Base-by-base conservation (phyloP, 1,140 invertebrate genomes). In the Ridgeia piscesae region DNA sequence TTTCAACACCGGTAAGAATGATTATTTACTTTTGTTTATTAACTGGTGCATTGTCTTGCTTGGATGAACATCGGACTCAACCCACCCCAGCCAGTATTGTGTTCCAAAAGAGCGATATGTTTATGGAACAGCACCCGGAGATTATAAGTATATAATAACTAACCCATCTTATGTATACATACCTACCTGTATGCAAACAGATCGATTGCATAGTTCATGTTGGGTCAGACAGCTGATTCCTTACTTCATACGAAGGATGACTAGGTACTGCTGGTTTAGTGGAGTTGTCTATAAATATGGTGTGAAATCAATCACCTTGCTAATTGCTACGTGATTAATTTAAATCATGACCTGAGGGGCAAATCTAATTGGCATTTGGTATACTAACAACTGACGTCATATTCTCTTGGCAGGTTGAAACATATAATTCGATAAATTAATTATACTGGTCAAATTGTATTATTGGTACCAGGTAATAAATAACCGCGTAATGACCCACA, bases 1-100 rank as follows among this genome's bases (percentile, higher is more conserved):
- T 95, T 98, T 11, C 96, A 97, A 42, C 98, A 98, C 96, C 94
- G 94, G 94, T 95, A 93, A 91, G 33, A 50, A 34, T 77, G 58
- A 31, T 77, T 21, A 77, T 77, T 8, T 77, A 77, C 42, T 35
- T 6, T 91, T 17, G 31, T 4, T 17, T 35, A 27, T 35, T 34
- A 1, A 21, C 0, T 50, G 21, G 8, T 50, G 48, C 48, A 50
- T 50, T 50, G 0, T 50, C n/a, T n/a, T 50, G 21, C 21, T 50
- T 50, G 0, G 8, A 0, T 50, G 6, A 8, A 50, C 48, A 50
- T 50, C 27, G 27, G 27, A 6, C 8, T 1, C 27, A 77, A 77
- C 0, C 2, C 2, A 77, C 27, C 11, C 58, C 48, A 50, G 2
- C 0, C 6, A 21, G 17, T 77, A 31, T 9, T 31, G 0, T 77